Evolutionary conservation across 1,140 invertebrate genomes (phyloP).

Genomic region (Cylas formicarius): DNA sequence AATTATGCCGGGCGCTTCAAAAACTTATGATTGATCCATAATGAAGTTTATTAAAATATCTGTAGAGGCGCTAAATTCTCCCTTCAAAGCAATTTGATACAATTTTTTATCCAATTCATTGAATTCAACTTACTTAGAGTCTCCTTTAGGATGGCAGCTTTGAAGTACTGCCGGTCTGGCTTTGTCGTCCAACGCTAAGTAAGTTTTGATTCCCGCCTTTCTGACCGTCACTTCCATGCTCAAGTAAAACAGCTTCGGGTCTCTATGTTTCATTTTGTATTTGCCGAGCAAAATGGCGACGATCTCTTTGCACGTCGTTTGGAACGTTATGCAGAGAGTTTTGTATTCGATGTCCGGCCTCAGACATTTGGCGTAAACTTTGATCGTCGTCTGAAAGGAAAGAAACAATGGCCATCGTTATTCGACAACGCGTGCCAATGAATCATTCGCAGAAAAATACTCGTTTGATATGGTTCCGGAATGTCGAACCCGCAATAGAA

Average conservation of each 20-base stretch:
- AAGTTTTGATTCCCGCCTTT: slow-evolving; percentile 69
- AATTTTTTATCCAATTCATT: slow-evolving; percentile 1
- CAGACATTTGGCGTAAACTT: slow-evolving; percentile 81
- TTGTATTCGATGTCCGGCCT: slow-evolving; percentile 90
- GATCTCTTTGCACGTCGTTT: slow-evolving; percentile 79
- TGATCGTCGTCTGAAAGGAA: slow-evolving; percentile 75
- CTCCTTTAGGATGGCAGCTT: slow-evolving; percentile 83
- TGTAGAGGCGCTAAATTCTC: too few species aligned
- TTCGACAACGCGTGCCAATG: too few species aligned
- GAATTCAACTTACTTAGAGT: slow-evolving; percentile 70
- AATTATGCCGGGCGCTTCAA: too few species aligned
- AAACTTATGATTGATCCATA: too few species aligned
- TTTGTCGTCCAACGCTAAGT: slow-evolving; percentile 80
- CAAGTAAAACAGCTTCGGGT: slow-evolving; percentile 85
- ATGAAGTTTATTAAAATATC: neutral
- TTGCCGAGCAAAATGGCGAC: slow-evolving; percentile 78
- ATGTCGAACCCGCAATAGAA: too few species aligned
- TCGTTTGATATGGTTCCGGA: neutral
- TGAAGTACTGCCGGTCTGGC: slow-evolving; percentile 80
- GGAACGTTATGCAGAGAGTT: slow-evolving; percentile 76
- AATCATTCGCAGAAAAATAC: neutral
- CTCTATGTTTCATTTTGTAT: slow-evolving; percentile 84
- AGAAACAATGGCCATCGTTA: too few species aligned
- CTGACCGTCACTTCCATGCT: slow-evolving; percentile 87
- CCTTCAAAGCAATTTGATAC: neutral